phyloP scores from a whole-genome alignment of 2,113 vertebrate genomes.

The Dasyurus viverrinus region DNA sequence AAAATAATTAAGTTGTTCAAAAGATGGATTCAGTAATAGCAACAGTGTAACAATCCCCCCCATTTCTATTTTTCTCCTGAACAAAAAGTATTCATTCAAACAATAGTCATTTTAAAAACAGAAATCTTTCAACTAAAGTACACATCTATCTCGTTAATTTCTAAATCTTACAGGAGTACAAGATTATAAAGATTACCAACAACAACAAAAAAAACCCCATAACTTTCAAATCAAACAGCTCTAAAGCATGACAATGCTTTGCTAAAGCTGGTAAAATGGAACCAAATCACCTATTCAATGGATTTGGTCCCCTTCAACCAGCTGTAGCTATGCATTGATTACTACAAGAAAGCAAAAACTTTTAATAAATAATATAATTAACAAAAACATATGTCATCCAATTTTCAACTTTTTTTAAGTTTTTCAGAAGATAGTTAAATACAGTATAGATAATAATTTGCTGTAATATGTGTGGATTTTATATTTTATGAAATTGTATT shows the following conservation, averaged over 20 bases:
- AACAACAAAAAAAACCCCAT: neutral
- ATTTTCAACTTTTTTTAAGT: conserved; percentile 42
- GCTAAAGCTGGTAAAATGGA: conserved; percentile 92
- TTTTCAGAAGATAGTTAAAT: conserved; percentile 48
- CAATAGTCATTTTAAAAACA: neutral
- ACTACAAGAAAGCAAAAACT: conserved; percentile 79
- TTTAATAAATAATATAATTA: conserved; percentile 42
- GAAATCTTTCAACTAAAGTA: conserved; percentile 21
- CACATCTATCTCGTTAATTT: neutral
- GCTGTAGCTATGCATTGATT: conserved; percentile 92
- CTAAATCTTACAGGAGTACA: conserved; percentile 6
- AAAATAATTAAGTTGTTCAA: conserved; percentile 34
- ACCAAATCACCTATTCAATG: conserved; percentile 90
- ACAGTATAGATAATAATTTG: neutral
- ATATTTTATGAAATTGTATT: conserved; percentile 23
- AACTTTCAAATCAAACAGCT: conserved; percentile 40
- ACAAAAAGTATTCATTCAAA: conserved; percentile 3
- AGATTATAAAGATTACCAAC: conserved; percentile 25
- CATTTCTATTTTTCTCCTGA: neutral
- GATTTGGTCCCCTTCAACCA: conserved; percentile 94
- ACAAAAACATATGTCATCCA: conserved; percentile 19
- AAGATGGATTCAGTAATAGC: neutral
- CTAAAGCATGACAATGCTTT: conserved; percentile 84
- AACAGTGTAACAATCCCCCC: neutral
- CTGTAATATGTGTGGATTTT: neutral